Evolutionary conservation across 2,113 vertebrate species (phyloP), one percentile per base, ranked within the genome.

Genomic region (Ictalurus punctatus): DNA sequence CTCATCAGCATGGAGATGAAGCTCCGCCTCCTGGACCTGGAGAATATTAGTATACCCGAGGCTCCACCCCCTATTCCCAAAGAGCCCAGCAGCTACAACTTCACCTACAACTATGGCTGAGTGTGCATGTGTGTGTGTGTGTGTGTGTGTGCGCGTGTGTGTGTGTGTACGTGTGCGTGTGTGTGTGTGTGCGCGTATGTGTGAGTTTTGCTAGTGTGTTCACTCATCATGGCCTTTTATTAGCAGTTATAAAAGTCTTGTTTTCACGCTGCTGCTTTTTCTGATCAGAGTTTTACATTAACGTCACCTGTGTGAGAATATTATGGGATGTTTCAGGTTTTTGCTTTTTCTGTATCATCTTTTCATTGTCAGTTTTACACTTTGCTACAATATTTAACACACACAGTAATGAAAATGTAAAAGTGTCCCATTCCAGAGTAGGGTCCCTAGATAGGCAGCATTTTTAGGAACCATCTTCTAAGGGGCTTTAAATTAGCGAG

Each of bases 1-100:
- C 93, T 99, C 91, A 97, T 99, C 92, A 99, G 97, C 94, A 99
- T 99, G 98, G 98, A 99, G 93, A 98, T 99, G 97, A 99, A 99
- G 95, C 96, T 99, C 92, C 97, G 98, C 87, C 97, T 99, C 71
- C 95, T 99, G 40, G 98, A 99, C 95, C 93, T 99, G 93, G 98
- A 99, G 95, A 99, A 99, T 92, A 97, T 99, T 94, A 97, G 97
- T 86, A 99, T 99, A 84, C 98, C 98, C 0, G 98, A 99, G 76
- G 97, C 97, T 0, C 97, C 98, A 0, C 98, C 98, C 4, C 98
- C 98, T 0, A 96, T 99, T 86, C 98, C 98, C 73, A 98, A 97
- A 93, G 98, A 99, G 95, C 98, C 98, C 91, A 99, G 98, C 96
- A 98, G 97, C 82, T 99, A 99, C 59, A 98, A 99, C 94, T 99